Base-by-base conservation (phyloP, 2,797 vertebrate genomes). In the Periparus ater region DNA sequence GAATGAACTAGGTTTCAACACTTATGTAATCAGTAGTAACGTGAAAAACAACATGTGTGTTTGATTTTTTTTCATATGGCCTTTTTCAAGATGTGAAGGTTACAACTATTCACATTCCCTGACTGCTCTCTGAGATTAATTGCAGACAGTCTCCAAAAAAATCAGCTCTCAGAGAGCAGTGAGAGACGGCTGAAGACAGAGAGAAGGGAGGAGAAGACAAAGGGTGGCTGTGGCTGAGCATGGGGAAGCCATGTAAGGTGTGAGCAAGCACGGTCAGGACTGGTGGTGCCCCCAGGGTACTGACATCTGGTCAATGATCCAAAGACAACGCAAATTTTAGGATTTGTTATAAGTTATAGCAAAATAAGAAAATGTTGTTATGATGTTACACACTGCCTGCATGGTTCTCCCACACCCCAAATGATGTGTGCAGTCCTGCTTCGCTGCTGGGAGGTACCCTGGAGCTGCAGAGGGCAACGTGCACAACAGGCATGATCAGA, bases 191-290 rank as follows among this genome's bases (percentile, higher is more conserved):
- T 68, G 9, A n/a, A n/a, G n/a, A n/a, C n/a, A n/a, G n/a, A n/a
- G 22, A 38, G 19, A 81, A 81, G 15, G 5, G 14, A 12, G 34
- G 15, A 18, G 30, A 17, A 57, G 45, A 58, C 27, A 13, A 9
- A 58, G 3, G 1, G 7, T 1, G 38, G 12, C 55, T 61, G 11
- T 15, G 19, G 44, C 7, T 42, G 42, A 76, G 44, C 26, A 11
- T 25, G 22, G 8, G 5, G 6, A 6, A 88, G 6, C 5, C 38
- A 26, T 3, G 2, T 12, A 26, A 21, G 1, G 3, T 4, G 3
- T 55, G 54, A 9, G 4, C 27, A 83, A 36, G n/a, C 11, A 17
- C 63, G 77, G 12, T 11, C 17, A 44, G 79, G 18, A 18, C 44
- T 22, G 10, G 15, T 36, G 25, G 11, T 67, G 16, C 2, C 27